Evolutionary conservation across 2,797 vertebrate species (phyloP).

Genomic region (Gallirallus australis): DNA sequence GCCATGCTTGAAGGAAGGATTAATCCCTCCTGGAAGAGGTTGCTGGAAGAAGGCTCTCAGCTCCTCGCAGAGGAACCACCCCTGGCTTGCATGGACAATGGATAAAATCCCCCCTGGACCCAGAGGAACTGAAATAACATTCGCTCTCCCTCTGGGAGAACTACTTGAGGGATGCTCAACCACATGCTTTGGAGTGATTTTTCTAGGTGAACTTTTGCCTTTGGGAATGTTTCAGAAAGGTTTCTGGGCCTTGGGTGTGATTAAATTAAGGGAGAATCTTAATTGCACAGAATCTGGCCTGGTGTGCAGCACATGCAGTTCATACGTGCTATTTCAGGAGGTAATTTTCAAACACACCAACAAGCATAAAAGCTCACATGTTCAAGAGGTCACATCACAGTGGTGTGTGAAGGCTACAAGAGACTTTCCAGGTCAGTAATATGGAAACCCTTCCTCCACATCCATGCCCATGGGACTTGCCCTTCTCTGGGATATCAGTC

Average conservation of each 20-base stretch:
- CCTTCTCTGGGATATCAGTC: background rate
- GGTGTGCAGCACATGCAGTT: background rate
- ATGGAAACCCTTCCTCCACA: accelerated
- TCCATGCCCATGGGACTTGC: background rate
- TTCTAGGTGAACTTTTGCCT: background rate
- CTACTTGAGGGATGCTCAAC: background rate
- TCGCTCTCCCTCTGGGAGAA: background rate
- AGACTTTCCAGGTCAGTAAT: background rate
- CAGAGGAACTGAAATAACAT: background rate
- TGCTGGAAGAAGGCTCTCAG: background rate
- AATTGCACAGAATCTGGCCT: background rate
- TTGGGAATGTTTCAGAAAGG: background rate
- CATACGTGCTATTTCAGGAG: background rate
- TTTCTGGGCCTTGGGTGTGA: background rate
- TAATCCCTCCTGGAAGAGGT: background rate
- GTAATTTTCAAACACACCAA: background rate
- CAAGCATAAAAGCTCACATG: background rate
- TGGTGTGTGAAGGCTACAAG: background rate
- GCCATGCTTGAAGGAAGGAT: background rate
- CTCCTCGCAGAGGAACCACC: background rate
- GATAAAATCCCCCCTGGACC: background rate
- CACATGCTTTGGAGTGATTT: background rate
- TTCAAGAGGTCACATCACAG: background rate
- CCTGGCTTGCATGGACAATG: background rate
- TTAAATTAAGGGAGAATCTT: background rate